These are phyloP conservation scores for Euura saliciscinereae DNA, from an alignment of 1,140 invertebrate species.

Conservation along the genomic window DNA sequence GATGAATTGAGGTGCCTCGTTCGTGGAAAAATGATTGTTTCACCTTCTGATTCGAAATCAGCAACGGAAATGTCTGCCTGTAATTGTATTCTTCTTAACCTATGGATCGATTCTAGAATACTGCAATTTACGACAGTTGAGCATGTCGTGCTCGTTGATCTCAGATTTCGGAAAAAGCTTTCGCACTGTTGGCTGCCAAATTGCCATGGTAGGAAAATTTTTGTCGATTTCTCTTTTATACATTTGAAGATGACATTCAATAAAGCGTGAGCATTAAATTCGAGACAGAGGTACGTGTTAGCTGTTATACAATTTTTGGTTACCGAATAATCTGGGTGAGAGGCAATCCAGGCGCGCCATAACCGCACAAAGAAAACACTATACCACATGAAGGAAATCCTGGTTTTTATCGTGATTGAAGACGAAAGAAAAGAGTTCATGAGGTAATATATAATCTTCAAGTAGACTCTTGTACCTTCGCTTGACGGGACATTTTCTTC, in stretches of 20 bases:
- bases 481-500: no score
- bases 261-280: slow-evolving; percentile 3
- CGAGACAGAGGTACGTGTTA: neutral
- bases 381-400: neutral
- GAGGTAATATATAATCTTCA: no score
- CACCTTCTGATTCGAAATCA: slow-evolving; percentile 15
- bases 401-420: neutral
- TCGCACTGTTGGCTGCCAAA: slow-evolving; percentile 13
- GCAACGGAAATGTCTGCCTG: slow-evolving; percentile 16
- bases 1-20: slow-evolving; percentile 14
- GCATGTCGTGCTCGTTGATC: neutral
- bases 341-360: neutral
- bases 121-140: slow-evolving; percentile 4
- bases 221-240: neutral
- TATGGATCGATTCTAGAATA: slow-evolving; percentile 14
- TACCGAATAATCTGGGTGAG: neutral
- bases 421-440: neutral
- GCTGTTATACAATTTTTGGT: slow-evolving; percentile 9
- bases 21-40: slow-evolving; percentile 8
- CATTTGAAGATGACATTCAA: slow-evolving; percentile 11
- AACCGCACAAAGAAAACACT: neutral
- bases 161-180: neutral
- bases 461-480: no score
- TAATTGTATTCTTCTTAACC: slow-evolving; percentile 13
- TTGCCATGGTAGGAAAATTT: slow-evolving; percentile 17